These are phyloP conservation scores for Astyanax mexicanus DNA, from an alignment of 2,797 vertebrate species.

Conservation along the genomic window DNA sequence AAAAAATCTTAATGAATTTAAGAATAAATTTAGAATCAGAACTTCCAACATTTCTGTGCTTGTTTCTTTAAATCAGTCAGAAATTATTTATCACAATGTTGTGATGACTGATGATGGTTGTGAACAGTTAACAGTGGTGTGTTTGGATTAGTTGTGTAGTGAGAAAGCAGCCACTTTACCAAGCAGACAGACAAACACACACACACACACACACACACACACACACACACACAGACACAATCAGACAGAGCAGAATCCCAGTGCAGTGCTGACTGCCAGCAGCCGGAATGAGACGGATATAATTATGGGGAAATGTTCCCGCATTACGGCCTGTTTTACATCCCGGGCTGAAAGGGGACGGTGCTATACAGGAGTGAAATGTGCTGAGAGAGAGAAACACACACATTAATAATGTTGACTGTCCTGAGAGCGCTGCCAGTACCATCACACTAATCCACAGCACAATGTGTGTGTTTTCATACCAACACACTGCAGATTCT, in stretches of 20 bases:
- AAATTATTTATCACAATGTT: no score
- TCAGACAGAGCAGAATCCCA: no score
- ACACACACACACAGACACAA: neutral
- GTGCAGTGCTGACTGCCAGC: neutral
- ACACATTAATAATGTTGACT: neutral
- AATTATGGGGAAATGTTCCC: slow-evolving; percentile 36
- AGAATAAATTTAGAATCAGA: no score
- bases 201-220: neutral
- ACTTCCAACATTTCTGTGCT: no score
- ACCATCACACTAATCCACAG: neutral
- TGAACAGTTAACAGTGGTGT: no score
- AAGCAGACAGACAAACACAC: neutral
- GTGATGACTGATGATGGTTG: no score
- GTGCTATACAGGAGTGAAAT: neutral
- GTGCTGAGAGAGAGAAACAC: neutral
- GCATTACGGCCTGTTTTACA: slow-evolving; percentile 27
- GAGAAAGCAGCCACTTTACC: neutral
- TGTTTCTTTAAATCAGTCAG: no score
- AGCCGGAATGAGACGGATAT: slow-evolving; percentile 24
- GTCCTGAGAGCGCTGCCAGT: neutral
- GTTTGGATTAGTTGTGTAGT: no score
- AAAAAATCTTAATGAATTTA: no score
- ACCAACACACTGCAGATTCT: neutral
- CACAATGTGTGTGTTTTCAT: neutral
- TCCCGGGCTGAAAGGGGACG: neutral